Evolutionary conservation across 2,888 invertebrate genomes (phyloP).

Genomic region (Drosophila incognita): DNA sequence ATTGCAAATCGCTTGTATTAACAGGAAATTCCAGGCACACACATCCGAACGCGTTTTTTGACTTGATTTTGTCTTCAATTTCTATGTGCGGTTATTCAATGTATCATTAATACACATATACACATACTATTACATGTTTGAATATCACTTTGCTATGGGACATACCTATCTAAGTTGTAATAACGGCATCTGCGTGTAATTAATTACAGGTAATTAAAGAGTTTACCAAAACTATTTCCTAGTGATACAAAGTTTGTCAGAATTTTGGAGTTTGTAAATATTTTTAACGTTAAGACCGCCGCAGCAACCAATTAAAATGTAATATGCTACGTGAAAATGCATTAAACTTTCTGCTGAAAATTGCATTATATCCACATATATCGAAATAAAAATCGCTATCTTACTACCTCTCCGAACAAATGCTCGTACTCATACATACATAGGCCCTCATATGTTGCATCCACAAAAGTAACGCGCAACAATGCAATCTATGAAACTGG

Average conservation of each 20-base stretch:
- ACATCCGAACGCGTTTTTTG: constrained; percentile 31
- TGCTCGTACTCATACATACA: constrained; percentile 6
- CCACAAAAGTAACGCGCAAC: constrained; percentile 18
- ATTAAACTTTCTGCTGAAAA: constrained; percentile 51
- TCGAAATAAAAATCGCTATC: constrained; percentile 39
- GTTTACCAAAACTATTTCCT: not conserved
- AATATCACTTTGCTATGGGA: not conserved
- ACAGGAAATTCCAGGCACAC: constrained; percentile 37
- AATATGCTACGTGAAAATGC: constrained; percentile 30
- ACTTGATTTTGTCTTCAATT: constrained; percentile 27
- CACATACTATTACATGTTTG: not conserved
- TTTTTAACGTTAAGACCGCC: not conserved
- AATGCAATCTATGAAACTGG: constrained; percentile 56
- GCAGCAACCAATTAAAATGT: not conserved
- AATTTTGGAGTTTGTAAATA: not conserved
- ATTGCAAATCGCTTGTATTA: constrained; percentile 33
- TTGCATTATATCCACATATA: constrained; percentile 49
- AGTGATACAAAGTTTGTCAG: not conserved
- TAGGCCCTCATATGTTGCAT: constrained; percentile 20
- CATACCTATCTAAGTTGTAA: not conserved
- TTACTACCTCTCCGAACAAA: constrained; percentile 10
- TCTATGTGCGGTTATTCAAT: not conserved
- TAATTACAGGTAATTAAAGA: not conserved
- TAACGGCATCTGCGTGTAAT: not conserved
- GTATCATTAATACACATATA: not conserved